Evolutionary conservation across 2,888 invertebrate genomes (phyloP), one percentile per base, ranked within the genome.

Genomic region (Lycaena phlaeas): DNA sequence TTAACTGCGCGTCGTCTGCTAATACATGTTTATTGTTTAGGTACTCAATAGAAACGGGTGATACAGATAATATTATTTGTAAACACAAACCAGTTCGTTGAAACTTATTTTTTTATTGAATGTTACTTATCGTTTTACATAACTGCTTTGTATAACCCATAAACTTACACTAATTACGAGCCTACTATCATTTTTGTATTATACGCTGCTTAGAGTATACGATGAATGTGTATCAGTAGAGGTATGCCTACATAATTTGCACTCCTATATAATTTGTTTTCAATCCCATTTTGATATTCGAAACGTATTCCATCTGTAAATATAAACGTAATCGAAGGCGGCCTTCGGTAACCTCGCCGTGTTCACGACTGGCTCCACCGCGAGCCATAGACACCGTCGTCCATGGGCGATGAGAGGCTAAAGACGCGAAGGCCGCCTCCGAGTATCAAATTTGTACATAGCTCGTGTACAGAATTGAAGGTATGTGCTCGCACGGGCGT

Each of bases 361-460:
- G 7, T 14, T 5, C 28, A 29, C 14, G 11, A 17, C 5, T 18
- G 3, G 34, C 18, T 12, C 7, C 18, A 18, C 34, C 7, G 4
- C 5, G 22, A 18, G 18, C 3, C 3, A 4, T 18, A 5, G 5
- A 5, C 3, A 18, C 5, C 5, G 5, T 22, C 9, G 22, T 22
- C 5, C 9, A 22, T 22, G 22, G 4, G 6, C 22, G 22, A 22
- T 22, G 22, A 22, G 5, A 5, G 22, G 9, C 9, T 22, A 7
- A 2, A 4, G 6, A 2, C 3, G 14, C 14, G 34, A 11, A 34
- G 25, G 39, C 25, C 17, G 15, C 14, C 11, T 30, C 15, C 15
- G 43, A 45, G 18, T 36, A 42, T 45, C 43, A 40, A 44, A 30
- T 44, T 47, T 48, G 49, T 49, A 48, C 48, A 49, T 48, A 49